Evolutionary conservation across 2,888 invertebrate species (phyloP), one percentile per base, ranked within the genome.

Genomic region (Beris morrisii): DNA sequence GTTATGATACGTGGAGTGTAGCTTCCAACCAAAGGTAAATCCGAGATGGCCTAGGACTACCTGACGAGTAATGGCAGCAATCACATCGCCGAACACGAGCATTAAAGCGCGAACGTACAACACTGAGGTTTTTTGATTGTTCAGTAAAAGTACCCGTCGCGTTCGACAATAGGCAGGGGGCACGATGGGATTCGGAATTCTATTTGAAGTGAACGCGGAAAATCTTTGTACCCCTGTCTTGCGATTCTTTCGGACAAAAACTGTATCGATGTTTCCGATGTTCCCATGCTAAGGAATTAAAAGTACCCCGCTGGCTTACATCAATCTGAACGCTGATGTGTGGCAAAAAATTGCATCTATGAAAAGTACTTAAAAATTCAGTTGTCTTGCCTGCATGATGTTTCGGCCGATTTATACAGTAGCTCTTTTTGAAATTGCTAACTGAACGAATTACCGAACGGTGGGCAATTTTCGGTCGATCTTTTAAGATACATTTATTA

Each of bases 61-160:
- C 61, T 61, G 61, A 61, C 38, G 61, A 61, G 61, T 61, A 46
- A 61, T 61, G 61, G 61, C 38, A 61, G 61, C 61, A 61, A 61
- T 61, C 52, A 44, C 30, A 61, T 13, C 61, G 38, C 50, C 30
- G 50, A 61, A 50, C 43, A 22, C 22, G 22, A 43, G 52, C 50
- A 61, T 61, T 61, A 61, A 61, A 61, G 61, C 61, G 61, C 61
- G 61, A 61, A 61, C 46, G 30, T 50, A 61, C 38, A 61, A 52
- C 61, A 43, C 50, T 5, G 38, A 32, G 22, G 38, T 61, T 22
- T 22, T 61, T 61, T 38, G 61, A 61, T 61, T 61, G 61, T 61
- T 15, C 61, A 28, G 61, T 50, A 61, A 61, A 52, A 31, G 38
- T 52, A 61, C 61, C 61, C 61, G 61, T 30, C 15, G 61, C 15